Evolutionary conservation across 2,113 vertebrate species (phyloP).

Genomic region (Chionomys nivalis): DNA sequence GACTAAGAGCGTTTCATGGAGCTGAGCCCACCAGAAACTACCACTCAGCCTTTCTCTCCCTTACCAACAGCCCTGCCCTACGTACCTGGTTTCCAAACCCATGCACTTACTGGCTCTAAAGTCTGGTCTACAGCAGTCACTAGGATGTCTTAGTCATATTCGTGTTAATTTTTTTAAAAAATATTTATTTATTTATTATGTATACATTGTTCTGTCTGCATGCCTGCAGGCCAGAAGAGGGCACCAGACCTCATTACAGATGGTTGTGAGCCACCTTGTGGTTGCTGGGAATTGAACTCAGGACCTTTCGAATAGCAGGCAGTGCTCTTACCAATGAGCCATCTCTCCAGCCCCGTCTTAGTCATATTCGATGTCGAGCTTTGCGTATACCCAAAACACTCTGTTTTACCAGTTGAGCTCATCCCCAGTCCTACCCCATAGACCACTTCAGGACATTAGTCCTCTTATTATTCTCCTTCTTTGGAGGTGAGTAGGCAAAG

Average conservation of each 20-base stretch:
- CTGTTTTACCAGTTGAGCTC: background rate
- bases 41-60: background rate
- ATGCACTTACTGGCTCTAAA: background rate
- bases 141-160: background rate
- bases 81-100: background rate
- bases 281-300: too few species aligned
- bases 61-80: background rate
- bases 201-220: too few species aligned
- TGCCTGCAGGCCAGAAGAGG: too few species aligned
- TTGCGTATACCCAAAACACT: too few species aligned
- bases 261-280: too few species aligned
- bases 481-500: constrained; percentile 2
- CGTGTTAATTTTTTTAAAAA: too few species aligned
- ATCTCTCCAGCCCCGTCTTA: too few species aligned
- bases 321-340: too few species aligned
- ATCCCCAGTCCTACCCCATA: background rate
- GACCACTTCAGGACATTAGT: background rate
- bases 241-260: too few species aligned
- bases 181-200: too few species aligned
- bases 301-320: too few species aligned
- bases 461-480: background rate
- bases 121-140: background rate
- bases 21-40: background rate
- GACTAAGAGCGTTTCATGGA: background rate
- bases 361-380: too few species aligned